phyloP scores from a whole-genome alignment of 1,140 invertebrate genomes.

The Macrobrachium rosenbergii region DNA sequence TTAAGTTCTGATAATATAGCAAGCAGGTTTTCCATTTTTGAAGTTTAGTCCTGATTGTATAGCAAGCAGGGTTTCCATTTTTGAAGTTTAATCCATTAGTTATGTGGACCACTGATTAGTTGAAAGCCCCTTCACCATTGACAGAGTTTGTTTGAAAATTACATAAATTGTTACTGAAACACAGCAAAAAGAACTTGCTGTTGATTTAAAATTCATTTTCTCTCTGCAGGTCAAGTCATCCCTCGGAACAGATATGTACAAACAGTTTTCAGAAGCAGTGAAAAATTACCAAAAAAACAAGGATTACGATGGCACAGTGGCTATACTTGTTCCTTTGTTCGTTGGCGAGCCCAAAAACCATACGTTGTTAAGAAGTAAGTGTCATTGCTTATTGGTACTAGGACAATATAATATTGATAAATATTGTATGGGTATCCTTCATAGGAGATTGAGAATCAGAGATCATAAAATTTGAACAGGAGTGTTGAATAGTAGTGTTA shows the following conservation, averaged over 20 bases:
- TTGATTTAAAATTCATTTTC: not conserved
- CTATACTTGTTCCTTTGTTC: slow-evolving; percentile 33
- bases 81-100: too few relatives aligned
- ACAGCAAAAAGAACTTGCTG: not conserved
- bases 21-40: too few relatives aligned
- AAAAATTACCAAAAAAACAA: slow-evolving; percentile 47
- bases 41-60: too few relatives aligned
- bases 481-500: too few relatives aligned
- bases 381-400: not conserved
- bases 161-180: not conserved
- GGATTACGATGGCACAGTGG: slow-evolving; percentile 38
- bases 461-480: too few relatives aligned
- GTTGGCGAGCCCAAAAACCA: slow-evolving; percentile 23
- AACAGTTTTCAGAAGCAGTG: slow-evolving; percentile 50
- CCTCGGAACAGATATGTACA: slow-evolving; percentile 40
- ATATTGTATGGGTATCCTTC: not conserved
- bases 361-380: slow-evolving; percentile 59
- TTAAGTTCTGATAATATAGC: too few relatives aligned
- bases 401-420: not conserved
- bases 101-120: too few relatives aligned
- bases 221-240: slow-evolving; percentile 52
- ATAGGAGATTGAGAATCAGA: too few relatives aligned
- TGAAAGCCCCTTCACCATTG: not conserved
- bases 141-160: not conserved
- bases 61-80: too few relatives aligned